Evolutionary conservation across 1,140 invertebrate species (phyloP), one percentile per base, ranked within the genome.

Genomic region (Heliconius himera): DNA sequence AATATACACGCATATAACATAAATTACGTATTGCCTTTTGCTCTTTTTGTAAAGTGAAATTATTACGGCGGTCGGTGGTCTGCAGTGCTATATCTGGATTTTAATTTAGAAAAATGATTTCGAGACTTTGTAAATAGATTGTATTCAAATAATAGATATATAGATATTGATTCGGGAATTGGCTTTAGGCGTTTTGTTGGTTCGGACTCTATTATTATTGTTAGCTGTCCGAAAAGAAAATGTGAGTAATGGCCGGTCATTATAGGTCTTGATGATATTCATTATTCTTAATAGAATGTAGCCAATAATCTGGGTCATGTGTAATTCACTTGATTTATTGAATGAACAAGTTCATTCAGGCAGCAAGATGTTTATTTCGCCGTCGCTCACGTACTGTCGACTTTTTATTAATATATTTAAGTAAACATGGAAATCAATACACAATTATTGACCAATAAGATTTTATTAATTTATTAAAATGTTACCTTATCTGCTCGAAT

Each of bases 1-100:
- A 94, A 94, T 90, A 89, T 85, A 88, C 90, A 90, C 90, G 91
- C 90, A 90, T 91, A 92, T 90, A 92, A 90, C 90, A 93, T 94
- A 93, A 92, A 93, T 92, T 91, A 89, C 86, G 87, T 90, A 86
- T 85, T 60, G 81, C 84, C 84, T 82, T 85, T 88, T 91, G 87
- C 85, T 93, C 88, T 93, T 93, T 94, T 93, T 93, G 90, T 87
- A 83, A 82, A 89, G 83, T 89, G 88, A 91, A 92, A 93, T 93
- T 86, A 91, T 93, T 90, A 90, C 87, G 82, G 85, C 84, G 92
- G 92, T 93, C 84, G 92, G 92, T 93, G 92, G 93, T 93, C 91
- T 84, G 82, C 71, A 79, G 86, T 89, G 85, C 84, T 86, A 83
- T 91, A 90, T 92, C 91, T 89, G 89, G 82, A 76, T 86, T 88